phyloP scores from a whole-genome alignment of 2,888 invertebrate genomes.

The Hypomecis punctinalis region DNA sequence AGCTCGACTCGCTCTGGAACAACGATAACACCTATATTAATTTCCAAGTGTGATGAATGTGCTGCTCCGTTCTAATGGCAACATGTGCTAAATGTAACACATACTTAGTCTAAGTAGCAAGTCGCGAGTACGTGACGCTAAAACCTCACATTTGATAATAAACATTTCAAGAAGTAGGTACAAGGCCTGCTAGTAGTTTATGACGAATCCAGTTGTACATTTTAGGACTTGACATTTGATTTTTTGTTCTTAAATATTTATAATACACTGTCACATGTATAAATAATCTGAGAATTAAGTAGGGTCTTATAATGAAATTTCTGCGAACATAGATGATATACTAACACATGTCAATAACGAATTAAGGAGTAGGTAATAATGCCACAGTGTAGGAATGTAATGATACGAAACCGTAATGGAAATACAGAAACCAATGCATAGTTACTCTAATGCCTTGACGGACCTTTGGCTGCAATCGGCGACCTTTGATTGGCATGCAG shows the following conservation, averaged over 20 bases:
- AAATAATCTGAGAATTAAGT: background rate
- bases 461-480: conserved; percentile 33
- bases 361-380: conserved; percentile 13
- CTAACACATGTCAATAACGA: background rate
- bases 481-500: conserved; percentile 26
- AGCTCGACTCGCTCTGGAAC: conserved; percentile 81
- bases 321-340: background rate
- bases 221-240: conserved; percentile 4
- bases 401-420: conserved; percentile 20
- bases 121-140: conserved; percentile 7
- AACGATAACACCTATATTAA: conserved; percentile 43
- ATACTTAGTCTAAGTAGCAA: background rate
- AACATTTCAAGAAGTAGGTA: background rate
- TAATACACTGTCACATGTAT: background rate
- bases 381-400: conserved; percentile 16
- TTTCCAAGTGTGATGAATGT: background rate
- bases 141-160: conserved; percentile 7
- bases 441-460: conserved; percentile 20
- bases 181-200: conserved; percentile 5
- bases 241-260: background rate
- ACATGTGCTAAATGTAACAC: conserved; percentile 3
- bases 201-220: conserved; percentile 6
- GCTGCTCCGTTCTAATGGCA: background rate
- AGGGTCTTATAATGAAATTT: conserved; percentile 5
- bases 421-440: conserved; percentile 22